Base-by-base conservation (phyloP, 2,888 invertebrate genomes). In the Folsomia manolachei region DNA sequence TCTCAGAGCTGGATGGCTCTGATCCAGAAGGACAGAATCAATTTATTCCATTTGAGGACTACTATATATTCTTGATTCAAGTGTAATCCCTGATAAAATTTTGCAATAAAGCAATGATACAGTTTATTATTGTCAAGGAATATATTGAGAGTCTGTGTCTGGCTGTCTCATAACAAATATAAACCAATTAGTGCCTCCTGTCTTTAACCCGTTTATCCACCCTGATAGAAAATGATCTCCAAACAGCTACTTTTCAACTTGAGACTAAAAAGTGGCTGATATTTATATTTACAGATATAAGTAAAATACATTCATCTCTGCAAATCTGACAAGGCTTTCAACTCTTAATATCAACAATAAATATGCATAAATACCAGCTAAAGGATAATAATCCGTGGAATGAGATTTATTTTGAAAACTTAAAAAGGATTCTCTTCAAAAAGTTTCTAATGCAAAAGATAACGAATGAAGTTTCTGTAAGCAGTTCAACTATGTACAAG, bases 401-500 rank as follows among this genome's bases (percentile, higher is more conserved):
- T 53, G 66, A 62, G 61, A 51, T 52, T 71, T 71, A 53, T 62
- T 26, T 26, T 60, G 19, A 66, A 71, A 71, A 63, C 63, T 70
- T 70, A 63, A 63, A n/a, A 21, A 56, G 66, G 71, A 71, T 71
- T 71, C 66, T 51, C 65, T 66, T 52, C 23, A 52, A 66, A 66
- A 66, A 24, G 19, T 66, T 66, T 23, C 65, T 24, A 66, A 21
- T 66, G 39, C 21, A 9, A 26, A 4, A 64, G 65, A 66, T 66
- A 51, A n/a, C n/a, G n/a, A n/a, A 66, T 66, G 18, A 66, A 66
- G 65, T 66, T 66, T 66, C 65, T 27, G 51, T 66, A n/a, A 24
- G 65, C n/a, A 51, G 51, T 51, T 66, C 19, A 66, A 66, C 39
- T n/a, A n/a, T n/a, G n/a, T n/a, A n/a, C n/a, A n/a, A n/a, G n/a